Conservation (phyloP, 1,140 invertebrate species). For the Apis mellifera region DNA sequence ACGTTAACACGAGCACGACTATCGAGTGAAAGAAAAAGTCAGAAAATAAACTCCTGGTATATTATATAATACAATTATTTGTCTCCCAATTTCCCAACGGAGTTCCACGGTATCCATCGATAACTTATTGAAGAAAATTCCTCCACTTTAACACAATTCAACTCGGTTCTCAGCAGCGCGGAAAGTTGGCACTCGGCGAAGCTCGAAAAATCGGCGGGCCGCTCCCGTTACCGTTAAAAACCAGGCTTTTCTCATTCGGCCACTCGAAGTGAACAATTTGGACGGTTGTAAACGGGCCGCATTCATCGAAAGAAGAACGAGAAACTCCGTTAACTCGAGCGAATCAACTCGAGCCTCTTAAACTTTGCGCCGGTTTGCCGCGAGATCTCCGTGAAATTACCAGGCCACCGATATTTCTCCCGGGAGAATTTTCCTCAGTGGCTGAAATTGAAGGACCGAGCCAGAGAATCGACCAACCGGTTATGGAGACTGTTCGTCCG, state of each 20-base stretch:
- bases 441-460: constrained; percentile 32
- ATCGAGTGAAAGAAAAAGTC: no score
- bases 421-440: constrained; percentile 27
- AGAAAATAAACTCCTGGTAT: no score
- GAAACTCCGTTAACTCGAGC: constrained; percentile 51
- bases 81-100: no score
- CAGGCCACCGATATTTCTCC: constrained; percentile 48
- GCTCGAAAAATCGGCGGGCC: constrained; percentile 13
- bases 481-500: neutral
- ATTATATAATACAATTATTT: no score
- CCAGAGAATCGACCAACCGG: neutral
- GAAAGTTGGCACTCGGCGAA: constrained; percentile 33
- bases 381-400: constrained; percentile 31
- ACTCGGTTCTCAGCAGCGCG: neutral
- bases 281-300: constrained; percentile 10
- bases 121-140: no score
- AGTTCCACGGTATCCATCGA: no score
- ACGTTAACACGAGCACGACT: no score
- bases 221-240: neutral
- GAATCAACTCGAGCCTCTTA: constrained; percentile 26
- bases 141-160: neutral
- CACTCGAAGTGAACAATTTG: constrained; percentile 44
- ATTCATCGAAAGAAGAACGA: constrained; percentile 36
- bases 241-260: constrained; percentile 2
- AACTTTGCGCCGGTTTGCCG: constrained; percentile 14